Evolutionary conservation across 2,888 invertebrate species (phyloP).

Genomic region (Plemyria rubiginata): DNA sequence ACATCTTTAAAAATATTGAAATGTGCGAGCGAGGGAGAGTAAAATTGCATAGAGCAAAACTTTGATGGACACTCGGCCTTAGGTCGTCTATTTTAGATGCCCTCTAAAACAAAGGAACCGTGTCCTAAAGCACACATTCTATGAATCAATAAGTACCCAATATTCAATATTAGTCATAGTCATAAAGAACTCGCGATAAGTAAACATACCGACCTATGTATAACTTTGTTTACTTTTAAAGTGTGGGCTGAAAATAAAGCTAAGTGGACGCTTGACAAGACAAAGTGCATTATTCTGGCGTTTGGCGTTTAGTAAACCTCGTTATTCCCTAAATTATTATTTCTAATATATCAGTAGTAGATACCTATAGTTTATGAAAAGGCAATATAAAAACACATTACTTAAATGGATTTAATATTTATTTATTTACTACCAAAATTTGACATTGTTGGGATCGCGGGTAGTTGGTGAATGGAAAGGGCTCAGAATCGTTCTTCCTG

Average conservation of each 20-base stretch:
- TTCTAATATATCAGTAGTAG: too few relatives aligned
- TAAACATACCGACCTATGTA: conserved; percentile 6
- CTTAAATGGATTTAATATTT: too few relatives aligned
- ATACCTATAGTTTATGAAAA: too few relatives aligned
- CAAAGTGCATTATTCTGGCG: neutral
- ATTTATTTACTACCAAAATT: too few relatives aligned
- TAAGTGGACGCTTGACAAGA: neutral
- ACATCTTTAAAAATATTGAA: too few relatives aligned
- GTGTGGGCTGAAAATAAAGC: conserved; percentile 11
- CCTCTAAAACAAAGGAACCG: conserved; percentile 20
- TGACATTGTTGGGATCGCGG: too few relatives aligned
- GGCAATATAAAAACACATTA: too few relatives aligned
- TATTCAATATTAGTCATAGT: conserved; percentile 18
- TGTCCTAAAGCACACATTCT: conserved; percentile 12
- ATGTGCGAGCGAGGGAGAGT: too few relatives aligned
- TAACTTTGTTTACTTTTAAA: conserved; percentile 13
- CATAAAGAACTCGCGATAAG: conserved; percentile 11
- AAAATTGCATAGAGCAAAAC: neutral
- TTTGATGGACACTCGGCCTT: conserved; percentile 8
- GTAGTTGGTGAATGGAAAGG: too few relatives aligned
- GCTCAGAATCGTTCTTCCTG: too few relatives aligned
- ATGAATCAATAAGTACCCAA: conserved; percentile 13
- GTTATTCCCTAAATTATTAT: too few relatives aligned
- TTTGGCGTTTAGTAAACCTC: neutral
- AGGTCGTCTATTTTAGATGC: conserved; percentile 3